phyloP scores from a whole-genome alignment of 2,113 vertebrate genomes.

The Anguilla rostrata region DNA sequence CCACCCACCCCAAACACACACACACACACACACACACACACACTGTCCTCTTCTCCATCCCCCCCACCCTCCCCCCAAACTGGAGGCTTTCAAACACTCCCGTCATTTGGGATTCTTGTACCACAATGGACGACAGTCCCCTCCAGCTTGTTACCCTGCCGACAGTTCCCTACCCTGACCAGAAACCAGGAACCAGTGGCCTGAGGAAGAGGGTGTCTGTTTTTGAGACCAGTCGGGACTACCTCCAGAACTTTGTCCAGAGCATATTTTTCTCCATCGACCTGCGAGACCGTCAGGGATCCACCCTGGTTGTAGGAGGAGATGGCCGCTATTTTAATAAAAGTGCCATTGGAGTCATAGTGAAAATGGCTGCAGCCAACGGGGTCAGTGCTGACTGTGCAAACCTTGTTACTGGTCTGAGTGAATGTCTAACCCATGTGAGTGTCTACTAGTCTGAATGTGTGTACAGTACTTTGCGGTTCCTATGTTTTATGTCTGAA shows the following conservation, averaged over 20 bases:
- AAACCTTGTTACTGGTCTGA: not conserved
- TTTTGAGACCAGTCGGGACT: conserved; percentile 85
- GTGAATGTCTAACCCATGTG: not conserved
- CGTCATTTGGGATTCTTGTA: conserved; percentile 41
- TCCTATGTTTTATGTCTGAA: too few species aligned
- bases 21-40: conserved; percentile 22
- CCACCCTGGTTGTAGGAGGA: conserved; percentile 89
- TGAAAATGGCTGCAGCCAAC: conserved; percentile 96
- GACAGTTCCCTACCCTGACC: conserved; percentile 85
- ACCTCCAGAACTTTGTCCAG: conserved; percentile 94
- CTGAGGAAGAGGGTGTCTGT: conserved; percentile 81
- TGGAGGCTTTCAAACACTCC: conserved; percentile 52
- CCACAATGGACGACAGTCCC: conserved; percentile 79
- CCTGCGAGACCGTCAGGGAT: conserved; percentile 90
- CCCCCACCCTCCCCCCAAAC: conserved; percentile 22
- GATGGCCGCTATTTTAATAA: conserved; percentile 94
- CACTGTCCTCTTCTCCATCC: conserved; percentile 50
- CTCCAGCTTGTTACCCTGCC: conserved; percentile 83
- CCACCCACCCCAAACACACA: conserved; percentile 6
- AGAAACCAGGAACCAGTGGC: conserved; percentile 83
- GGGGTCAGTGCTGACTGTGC: conserved; percentile 84
- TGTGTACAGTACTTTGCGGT: not conserved
- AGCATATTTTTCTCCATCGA: conserved; percentile 94
- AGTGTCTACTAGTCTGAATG: too few species aligned
- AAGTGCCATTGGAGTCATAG: conserved; percentile 83